Percentiles rank a stretch among this genome's conserved stretches.
These are phyloP conservation scores for Euura saliciscinereae DNA, from an alignment of 1,140 invertebrate genomes.

Conservation along the genomic window DNA sequence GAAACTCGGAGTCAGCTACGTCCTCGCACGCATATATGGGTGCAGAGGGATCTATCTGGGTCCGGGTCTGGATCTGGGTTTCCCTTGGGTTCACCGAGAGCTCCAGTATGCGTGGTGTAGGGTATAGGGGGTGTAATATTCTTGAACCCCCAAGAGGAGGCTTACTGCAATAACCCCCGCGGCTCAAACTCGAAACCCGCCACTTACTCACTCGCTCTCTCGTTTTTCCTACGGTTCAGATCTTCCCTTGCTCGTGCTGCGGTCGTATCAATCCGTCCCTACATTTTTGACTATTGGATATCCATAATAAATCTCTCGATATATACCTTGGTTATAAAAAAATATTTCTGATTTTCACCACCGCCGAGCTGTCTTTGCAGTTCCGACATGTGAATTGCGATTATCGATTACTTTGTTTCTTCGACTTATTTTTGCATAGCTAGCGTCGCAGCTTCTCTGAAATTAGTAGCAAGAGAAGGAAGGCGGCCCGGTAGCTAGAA, in stretches of 20 bases:
- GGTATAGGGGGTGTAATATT: conserved; percentile 54
- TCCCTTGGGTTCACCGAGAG: not conserved
- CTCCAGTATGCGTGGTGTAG: not conserved
- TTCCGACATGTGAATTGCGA: not conserved
- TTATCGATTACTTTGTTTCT: not conserved
- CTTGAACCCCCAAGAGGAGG: conserved; percentile 59
- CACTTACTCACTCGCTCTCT: conserved; percentile 41
- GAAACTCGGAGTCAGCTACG: conserved; percentile 26
- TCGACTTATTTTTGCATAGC: not conserved
- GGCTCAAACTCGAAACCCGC: conserved; percentile 52
- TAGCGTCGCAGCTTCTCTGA: conserved; percentile 27
- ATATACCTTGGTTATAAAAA: too few relatives aligned
- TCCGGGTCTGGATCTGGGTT: conserved; percentile 2
- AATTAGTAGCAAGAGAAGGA: conserved; percentile 59
- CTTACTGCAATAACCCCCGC: conserved; percentile 60
- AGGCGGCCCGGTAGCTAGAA: conserved; percentile 16
- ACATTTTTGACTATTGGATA: too few relatives aligned
- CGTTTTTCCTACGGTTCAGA: conserved; percentile 12
- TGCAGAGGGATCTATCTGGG: conserved; percentile 1
- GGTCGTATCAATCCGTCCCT: too few relatives aligned
- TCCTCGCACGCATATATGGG: conserved; percentile 12
- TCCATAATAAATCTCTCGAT: too few relatives aligned
- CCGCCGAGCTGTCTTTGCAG: too few relatives aligned
- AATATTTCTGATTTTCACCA: too few relatives aligned
- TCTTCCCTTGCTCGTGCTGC: not conserved